Evolutionary conservation across 1,140 invertebrate genomes (phyloP).

Genomic region (Polyergus mexicanus): DNA sequence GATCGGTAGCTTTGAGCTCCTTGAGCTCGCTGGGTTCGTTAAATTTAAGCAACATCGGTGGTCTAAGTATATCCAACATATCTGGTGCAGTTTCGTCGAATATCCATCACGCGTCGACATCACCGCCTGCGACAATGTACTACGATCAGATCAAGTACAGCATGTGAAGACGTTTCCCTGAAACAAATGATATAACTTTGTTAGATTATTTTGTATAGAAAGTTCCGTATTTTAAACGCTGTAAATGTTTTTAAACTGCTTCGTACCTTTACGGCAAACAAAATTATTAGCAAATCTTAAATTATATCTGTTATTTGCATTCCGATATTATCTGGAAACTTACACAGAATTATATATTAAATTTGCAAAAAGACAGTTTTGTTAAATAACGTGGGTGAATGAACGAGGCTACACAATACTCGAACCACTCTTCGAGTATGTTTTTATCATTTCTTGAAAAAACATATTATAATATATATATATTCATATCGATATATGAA

Average conservation of each 20-base stretch:
- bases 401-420: not conserved
- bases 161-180: constrained; percentile 75
- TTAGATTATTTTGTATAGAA: constrained; percentile 22
- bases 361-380: not conserved
- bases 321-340: not conserved
- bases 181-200: not conserved
- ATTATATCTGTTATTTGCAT: constrained; percentile 2
- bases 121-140: constrained; percentile 77
- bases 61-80: constrained; percentile 78
- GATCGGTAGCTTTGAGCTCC: constrained; percentile 78
- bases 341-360: not conserved
- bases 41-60: constrained; percentile 80
- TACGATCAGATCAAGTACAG: constrained; percentile 84
- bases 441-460: not conserved
- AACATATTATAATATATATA: not conserved
- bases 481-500: not conserved
- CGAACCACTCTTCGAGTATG: not conserved
- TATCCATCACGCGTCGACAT: constrained; percentile 72
- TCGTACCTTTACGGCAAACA: not conserved
- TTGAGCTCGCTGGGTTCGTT: constrained; percentile 79
- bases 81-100: constrained; percentile 77
- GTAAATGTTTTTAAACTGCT: not conserved
- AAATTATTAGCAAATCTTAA: not conserved
- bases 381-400: not conserved
- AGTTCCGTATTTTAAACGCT: constrained; percentile 19